These are phyloP conservation scores for Tenualosa thibaudeaui DNA, from an alignment of 2,797 vertebrate species.

Conservation along the genomic window DNA sequence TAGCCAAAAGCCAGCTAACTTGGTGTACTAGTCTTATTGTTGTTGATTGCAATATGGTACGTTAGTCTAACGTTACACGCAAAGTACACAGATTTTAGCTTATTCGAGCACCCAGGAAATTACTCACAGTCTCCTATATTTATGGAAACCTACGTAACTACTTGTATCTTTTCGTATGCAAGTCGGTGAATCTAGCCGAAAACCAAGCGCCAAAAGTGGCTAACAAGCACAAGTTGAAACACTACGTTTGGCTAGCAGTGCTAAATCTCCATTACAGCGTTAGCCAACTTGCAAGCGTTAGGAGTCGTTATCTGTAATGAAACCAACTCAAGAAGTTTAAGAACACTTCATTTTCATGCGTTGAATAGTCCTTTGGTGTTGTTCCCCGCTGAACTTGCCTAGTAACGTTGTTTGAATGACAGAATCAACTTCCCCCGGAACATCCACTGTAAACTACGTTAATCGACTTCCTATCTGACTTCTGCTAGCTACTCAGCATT, in stretches of 20 bases:
- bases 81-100: neutral
- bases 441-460: constrained; percentile 31
- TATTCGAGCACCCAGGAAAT: neutral
- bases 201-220: constrained; percentile 7
- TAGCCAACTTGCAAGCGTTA: neutral
- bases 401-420: constrained; percentile 24
- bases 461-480: constrained; percentile 16
- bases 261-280: neutral
- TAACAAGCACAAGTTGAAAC: constrained; percentile 12
- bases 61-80: neutral
- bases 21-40: constrained; percentile 1
- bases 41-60: neutral
- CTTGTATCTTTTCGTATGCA: neutral
- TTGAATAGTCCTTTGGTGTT: neutral
- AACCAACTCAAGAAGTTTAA: neutral
- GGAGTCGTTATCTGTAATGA: neutral
- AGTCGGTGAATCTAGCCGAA: neutral
- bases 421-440: constrained; percentile 48
- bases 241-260: neutral
- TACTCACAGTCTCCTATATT: neutral
- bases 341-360: neutral
- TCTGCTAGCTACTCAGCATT: neutral
- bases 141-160: neutral
- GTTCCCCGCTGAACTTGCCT: constrained; percentile 8
- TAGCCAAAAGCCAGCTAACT: constrained; percentile 1